Evolutionary conservation across 23 tunicate species (phyloP).

Genomic region (Ascidia mentula): DNA sequence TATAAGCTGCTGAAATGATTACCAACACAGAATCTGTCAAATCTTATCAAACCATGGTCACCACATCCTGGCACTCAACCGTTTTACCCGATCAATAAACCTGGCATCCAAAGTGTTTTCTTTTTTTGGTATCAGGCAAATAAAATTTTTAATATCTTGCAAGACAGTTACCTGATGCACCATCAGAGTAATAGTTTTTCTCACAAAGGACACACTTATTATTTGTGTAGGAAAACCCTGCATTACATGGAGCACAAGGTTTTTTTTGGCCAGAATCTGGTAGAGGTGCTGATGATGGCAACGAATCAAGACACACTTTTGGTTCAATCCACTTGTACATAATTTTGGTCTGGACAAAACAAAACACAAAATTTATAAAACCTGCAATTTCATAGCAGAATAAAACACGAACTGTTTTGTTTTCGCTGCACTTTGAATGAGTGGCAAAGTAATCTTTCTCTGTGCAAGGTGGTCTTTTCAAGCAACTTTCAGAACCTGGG

Average conservation of each 20-base stretch:
- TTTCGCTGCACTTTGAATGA: conserved; percentile 50
- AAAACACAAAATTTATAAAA: background rate
- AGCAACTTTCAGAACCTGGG: conserved; percentile 38
- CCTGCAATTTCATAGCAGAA: background rate
- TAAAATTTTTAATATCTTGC: too few relatives aligned
- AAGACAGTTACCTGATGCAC: conserved; percentile 51
- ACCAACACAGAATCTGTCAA: too few relatives aligned
- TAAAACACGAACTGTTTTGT: background rate
- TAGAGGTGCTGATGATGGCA: conserved; percentile 36
- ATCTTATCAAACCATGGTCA: too few relatives aligned
- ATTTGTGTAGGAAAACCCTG: conserved; percentile 47
- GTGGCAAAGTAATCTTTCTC: conserved; percentile 72
- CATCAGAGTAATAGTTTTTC: conserved; percentile 63
- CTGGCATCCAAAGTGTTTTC: too few relatives aligned
- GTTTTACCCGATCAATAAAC: too few relatives aligned
- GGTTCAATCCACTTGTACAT: conserved; percentile 76
- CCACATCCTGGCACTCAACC: too few relatives aligned
- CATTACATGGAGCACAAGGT: conserved; percentile 82
- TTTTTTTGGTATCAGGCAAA: too few relatives aligned
- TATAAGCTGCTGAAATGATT: too few relatives aligned
- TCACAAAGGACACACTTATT: conserved; percentile 56
- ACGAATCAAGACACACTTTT: conserved; percentile 50
- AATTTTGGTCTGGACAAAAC: conserved; percentile 31
- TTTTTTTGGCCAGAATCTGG: conserved; percentile 49
- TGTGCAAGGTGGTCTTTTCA: conserved; percentile 57